A percentile compares a stretch with the other conserved stretches of the same genome.
Conservation (phyloP, 2,797 vertebrate genomes). For the Rhabdomys pumilio region DNA sequence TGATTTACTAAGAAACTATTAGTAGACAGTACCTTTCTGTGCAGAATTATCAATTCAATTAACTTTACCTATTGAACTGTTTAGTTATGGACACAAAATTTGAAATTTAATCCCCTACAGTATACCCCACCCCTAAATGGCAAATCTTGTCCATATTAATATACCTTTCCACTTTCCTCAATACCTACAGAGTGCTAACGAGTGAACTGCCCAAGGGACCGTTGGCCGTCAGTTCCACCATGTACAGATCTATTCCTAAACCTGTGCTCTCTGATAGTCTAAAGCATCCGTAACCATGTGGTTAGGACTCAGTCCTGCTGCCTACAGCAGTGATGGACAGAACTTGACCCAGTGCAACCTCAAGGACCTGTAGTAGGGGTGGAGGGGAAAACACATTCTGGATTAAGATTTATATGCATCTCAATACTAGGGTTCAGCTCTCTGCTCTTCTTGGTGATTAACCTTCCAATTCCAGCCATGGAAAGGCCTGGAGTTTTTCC, state of each 20-base stretch:
- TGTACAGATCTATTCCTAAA: neutral
- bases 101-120: neutral
- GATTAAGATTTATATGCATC: conserved; percentile 39
- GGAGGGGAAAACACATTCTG: neutral
- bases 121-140: neutral
- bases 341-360: neutral
- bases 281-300: neutral
- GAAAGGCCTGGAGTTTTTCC: neutral
- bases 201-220: neutral
- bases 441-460: conserved; percentile 3
- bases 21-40: conserved; percentile 14
- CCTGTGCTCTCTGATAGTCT: accelerated
- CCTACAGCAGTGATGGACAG: neutral
- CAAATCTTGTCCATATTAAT: neutral
- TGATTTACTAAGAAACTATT: neutral
- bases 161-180: neutral
- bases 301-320: neutral
- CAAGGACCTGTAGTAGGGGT: neutral
- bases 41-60: conserved; percentile 32
- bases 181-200: neutral
- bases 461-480: neutral
- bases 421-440: neutral
- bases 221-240: neutral
- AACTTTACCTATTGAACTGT: neutral
- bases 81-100: conserved; percentile 12